phyloP scores from a whole-genome alignment of 2,888 invertebrate genomes.

The Apotomis capreana region DNA sequence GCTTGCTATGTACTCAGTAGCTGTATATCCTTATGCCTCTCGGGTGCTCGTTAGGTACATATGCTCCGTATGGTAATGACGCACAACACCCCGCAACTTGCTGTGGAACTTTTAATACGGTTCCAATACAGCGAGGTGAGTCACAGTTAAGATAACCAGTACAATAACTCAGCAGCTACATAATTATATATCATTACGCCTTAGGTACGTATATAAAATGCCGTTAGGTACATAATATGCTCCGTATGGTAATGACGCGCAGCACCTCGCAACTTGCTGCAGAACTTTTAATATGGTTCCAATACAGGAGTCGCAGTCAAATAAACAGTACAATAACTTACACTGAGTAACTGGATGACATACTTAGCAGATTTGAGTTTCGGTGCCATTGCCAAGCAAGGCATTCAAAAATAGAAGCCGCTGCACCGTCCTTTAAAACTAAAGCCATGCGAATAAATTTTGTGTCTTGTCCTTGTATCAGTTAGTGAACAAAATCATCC shows the following conservation, averaged over 20 bases:
- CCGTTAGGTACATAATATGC: background rate
- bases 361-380: no score
- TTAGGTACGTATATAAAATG: no score
- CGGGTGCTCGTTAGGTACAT: conserved; percentile 5
- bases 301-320: conserved; percentile 32
- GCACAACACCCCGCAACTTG: conserved; percentile 16
- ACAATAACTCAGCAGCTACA: background rate
- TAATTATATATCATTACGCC: background rate
- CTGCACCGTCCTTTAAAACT: no score
- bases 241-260: conserved; percentile 24
- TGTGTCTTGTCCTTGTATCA: no score
- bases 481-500: no score
- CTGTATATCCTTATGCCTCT: background rate
- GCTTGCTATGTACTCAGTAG: no score
- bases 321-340: conserved; percentile 13
- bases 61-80: conserved; percentile 20
- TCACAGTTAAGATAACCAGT: background rate
- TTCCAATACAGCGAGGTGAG: conserved; percentile 42
- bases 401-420: no score
- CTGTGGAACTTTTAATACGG: conserved; percentile 52
- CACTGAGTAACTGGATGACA: no score
- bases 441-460: no score
- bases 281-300: conserved; percentile 54
- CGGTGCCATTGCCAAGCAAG: no score
- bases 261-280: conserved; percentile 4